Evolutionary conservation across 2,888 invertebrate genomes (phyloP).

Genomic region (Bellardia pandia): DNA sequence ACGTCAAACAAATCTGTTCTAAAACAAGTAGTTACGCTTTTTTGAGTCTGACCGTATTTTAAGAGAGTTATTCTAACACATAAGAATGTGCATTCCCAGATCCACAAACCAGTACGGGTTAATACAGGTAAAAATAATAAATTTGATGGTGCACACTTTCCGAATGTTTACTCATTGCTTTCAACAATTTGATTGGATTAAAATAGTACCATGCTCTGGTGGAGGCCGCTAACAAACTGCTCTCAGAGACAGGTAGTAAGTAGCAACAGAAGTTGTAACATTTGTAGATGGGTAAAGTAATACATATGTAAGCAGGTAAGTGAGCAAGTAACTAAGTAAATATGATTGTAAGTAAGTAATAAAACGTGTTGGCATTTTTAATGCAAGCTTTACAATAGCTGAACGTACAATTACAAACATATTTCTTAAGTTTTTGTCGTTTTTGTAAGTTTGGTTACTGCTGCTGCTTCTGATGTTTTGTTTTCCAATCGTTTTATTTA

Average conservation of each 20-base stretch:
- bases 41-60: too few relatives aligned
- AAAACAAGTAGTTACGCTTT: too few relatives aligned
- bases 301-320: not conserved
- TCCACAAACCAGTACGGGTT: conserved; percentile 4
- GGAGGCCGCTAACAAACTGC: not conserved
- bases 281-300: conserved; percentile 27
- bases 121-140: conserved; percentile 8
- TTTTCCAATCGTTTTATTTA: conserved; percentile 61
- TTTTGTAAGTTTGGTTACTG: conserved; percentile 36
- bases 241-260: conserved; percentile 24
- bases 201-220: not conserved
- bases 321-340: conserved; percentile 17
- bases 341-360: conserved; percentile 59
- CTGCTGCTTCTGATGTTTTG: conserved; percentile 46
- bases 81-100: not conserved
- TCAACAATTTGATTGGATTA: conserved; percentile 1
- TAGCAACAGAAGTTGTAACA: conserved; percentile 29
- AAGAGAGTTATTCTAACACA: too few relatives aligned
- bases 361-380: conserved; percentile 73
- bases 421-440: conserved; percentile 54
- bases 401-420: not conserved
- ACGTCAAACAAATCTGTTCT: too few relatives aligned
- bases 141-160: not conserved
- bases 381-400: conserved; percentile 47
- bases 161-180: conserved; percentile 9